Evolutionary conservation across 2,797 vertebrate species (phyloP).

Genomic region (Phrynocephalus guinanensis): DNA sequence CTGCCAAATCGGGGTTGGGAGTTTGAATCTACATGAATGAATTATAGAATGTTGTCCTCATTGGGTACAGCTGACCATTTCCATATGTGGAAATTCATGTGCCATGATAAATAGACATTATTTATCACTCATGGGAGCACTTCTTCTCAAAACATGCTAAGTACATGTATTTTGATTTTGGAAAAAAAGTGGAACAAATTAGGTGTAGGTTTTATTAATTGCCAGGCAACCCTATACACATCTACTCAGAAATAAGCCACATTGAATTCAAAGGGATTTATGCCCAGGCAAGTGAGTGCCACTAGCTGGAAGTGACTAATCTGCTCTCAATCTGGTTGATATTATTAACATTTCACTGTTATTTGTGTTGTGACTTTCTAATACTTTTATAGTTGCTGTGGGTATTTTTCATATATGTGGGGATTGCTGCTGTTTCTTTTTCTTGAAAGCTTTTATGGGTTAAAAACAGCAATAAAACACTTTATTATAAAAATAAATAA

Average conservation of each 20-base stretch:
- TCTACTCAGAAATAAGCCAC: neutral
- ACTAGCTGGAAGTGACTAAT: neutral
- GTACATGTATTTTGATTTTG: neutral
- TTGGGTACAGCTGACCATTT: neutral
- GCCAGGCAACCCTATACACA: neutral
- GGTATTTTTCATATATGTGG: neutral
- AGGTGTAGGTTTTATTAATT: neutral
- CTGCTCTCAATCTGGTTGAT: neutral
- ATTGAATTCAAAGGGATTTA: neutral
- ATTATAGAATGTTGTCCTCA: neutral
- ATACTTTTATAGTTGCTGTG: neutral
- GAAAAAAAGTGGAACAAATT: neutral
- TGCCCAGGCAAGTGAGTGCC: neutral
- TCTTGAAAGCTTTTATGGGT: neutral
- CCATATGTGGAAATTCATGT: neutral
- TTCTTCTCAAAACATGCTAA: too few species aligned
- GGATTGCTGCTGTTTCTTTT: neutral
- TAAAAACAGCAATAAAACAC: conserved; percentile 9
- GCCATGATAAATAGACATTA: too few species aligned
- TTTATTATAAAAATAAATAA: conserved; percentile 13
- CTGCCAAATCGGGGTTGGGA: too few species aligned
- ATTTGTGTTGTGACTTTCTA: neutral
- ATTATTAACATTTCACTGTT: neutral
- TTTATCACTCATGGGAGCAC: too few species aligned
- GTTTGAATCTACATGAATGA: too few species aligned